Evolutionary conservation across 1,140 invertebrate genomes (phyloP), one percentile per base, ranked within the genome.

Genomic region (Brachionus rubens): DNA sequence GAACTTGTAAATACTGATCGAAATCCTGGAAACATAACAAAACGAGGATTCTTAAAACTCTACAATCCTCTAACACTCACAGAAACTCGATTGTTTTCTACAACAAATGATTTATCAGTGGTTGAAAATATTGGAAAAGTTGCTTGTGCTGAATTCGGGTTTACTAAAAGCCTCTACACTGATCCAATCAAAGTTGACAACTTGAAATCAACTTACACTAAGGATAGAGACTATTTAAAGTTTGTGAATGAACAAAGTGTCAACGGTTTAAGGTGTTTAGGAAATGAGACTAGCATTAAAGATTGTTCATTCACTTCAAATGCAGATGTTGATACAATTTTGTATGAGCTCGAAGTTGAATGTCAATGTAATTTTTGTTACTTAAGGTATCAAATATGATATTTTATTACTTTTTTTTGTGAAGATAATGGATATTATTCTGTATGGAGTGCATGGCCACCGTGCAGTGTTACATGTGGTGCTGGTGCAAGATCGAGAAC

Each of bases 391-490:
- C 50, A 72, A 72, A 16, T 30, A 14, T 41, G 16, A 14, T 40
- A 24, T 70, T 40, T 33, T 47, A 19, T 50, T 24, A 50, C 33
- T 21, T 41, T 43, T 43, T 10, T 3, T 40, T 0, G 24, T 40
- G 10, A 33, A 72, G 68, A 28, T 14, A 48, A 72, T 54, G 68
- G 46, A 48, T 72, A 72, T 36, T 72, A 26, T 36, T 72, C 68
- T 14, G 46, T 54, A 40, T 93, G 90, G 84, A 87, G 87, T 1
- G 80, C 87, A 10, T 94, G 91, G 91, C 90, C 89, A 21, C 83
- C 87, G 1, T 94, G 92, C 82, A 92, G 91, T 1, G 92, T 91
- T 46, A 89, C 87, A 14, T 94, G 92, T 82, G 92, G 93, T n/a
- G 94, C 93, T 86, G 93, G 92, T 2, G 85, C 93, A 52, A 87